Conservation (phyloP, 2,113 vertebrate genomes). For the Alexandromys fortis region DNA sequence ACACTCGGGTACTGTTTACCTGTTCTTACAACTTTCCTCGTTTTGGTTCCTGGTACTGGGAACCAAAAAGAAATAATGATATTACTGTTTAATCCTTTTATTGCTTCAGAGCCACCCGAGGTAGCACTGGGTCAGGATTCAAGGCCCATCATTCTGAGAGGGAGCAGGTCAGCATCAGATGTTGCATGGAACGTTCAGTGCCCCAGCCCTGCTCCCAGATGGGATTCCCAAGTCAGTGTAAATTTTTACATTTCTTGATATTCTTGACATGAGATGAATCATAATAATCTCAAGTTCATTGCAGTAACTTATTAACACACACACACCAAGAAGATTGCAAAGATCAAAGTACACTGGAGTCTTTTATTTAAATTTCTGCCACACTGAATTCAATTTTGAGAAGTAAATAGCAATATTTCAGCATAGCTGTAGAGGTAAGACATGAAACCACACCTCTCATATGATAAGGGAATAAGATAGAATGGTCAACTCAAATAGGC, state of each 20-base stretch:
- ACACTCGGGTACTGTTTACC: background rate
- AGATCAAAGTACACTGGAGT: background rate
- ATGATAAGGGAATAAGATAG: background rate
- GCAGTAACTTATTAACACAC: background rate
- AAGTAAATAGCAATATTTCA: constrained; percentile 11
- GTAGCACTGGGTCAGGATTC: background rate
- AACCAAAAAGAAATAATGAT: background rate
- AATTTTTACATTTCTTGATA: background rate
- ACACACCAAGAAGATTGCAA: background rate
- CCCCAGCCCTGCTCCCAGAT: background rate
- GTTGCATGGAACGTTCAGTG: background rate
- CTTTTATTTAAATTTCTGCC: constrained; percentile 32
- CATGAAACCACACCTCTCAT: background rate
- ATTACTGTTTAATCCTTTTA: background rate
- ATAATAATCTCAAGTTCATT: background rate
- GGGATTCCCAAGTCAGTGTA: background rate
- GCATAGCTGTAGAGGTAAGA: background rate
- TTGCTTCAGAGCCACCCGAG: background rate
- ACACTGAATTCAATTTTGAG: background rate
- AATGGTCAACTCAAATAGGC: background rate
- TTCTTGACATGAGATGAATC: constrained; percentile 12
- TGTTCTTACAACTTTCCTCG: background rate
- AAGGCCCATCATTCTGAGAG: background rate
- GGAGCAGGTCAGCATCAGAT: background rate
- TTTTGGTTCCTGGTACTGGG: background rate